These are phyloP conservation scores for Gonatopus flavifemur DNA, from an alignment of 1,140 invertebrate species.

Conservation along the genomic window DNA sequence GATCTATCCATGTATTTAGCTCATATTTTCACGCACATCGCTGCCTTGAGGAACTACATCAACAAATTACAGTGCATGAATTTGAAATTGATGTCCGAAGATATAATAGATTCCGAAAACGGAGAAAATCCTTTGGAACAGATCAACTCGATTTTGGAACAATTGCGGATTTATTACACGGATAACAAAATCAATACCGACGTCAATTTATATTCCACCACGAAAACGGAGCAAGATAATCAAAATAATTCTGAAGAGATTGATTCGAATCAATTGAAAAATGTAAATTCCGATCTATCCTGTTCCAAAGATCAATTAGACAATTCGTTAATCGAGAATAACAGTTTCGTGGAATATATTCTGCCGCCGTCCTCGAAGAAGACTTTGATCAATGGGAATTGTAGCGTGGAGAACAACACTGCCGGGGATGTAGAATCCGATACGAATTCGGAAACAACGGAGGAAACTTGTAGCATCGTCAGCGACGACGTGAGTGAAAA, in stretches of 20 bases:
- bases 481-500: slow-evolving; percentile 34
- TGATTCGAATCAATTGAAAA: slow-evolving; percentile 29
- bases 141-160: slow-evolving; percentile 42
- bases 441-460: slow-evolving; percentile 28
- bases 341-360: slow-evolving; percentile 33
- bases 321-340: slow-evolving; percentile 18
- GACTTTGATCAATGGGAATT: slow-evolving; percentile 39
- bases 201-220: slow-evolving; percentile 7
- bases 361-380: slow-evolving; percentile 28
- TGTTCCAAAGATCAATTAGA: slow-evolving; percentile 29
- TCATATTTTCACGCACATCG: no score
- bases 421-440: slow-evolving; percentile 30
- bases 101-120: slow-evolving; percentile 25
- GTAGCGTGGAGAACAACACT: slow-evolving; percentile 28
- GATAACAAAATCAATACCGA: slow-evolving; percentile 29
- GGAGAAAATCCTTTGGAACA: slow-evolving; percentile 35
- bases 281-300: slow-evolving; percentile 18
- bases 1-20: no score
- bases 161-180: slow-evolving; percentile 33
- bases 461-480: slow-evolving; percentile 28
- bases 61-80: slow-evolving; percentile 44
- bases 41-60: slow-evolving; percentile 43
- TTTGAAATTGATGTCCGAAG: slow-evolving; percentile 25
- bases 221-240: slow-evolving; percentile 29
- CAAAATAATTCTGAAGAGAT: slow-evolving; percentile 31